Base-by-base conservation (phyloP, 53 echinoderm and acorn worm species). In the Holothuria scabra region DNA sequence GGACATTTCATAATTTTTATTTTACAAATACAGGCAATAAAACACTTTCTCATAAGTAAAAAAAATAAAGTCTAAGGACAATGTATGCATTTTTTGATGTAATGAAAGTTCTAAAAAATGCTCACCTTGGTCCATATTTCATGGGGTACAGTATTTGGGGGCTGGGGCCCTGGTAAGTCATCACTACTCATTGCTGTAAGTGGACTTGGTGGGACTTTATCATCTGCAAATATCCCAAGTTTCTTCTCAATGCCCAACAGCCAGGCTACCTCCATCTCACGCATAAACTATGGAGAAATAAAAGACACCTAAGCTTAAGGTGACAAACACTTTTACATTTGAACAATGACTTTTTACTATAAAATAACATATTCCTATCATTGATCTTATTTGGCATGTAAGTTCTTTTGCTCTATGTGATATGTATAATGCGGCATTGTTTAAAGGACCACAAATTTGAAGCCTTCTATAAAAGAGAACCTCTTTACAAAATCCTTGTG, bases 231-330 rank as follows among this genome's bases (percentile, higher is more conserved):
- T 52, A 96, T 89, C 1, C 96, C 96, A 19, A 93, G 86, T 57
- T 90, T 89, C 66, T 90, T 79, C 20, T 96, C 96, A 26, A 93
- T 90, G 3, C 93, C 91, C 91, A 96, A 90, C 84, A 93, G 89
- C 96, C 96, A 96, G 7, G 96, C 93, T 20, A 91, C 93, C 37
- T 91, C 90, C 96, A 96, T 96, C 89, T 96, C 96, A 31, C 91
- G 87, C 88, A 93, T 93, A 41, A 96, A 93, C 96, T 96, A 55
- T 1, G 12, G 11, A 31, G 25, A 61, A 44, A 22, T 1, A 52
- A 18, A 28, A 46, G 59, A 75, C 34, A 18, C 59, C 24, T 12
- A 79, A 16, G 14, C n/a, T 21, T 7, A 28, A 28, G 16, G 18
- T 18, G 18, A 52, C 4, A 14, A 52, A 52, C 0, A 14, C 18